Base-by-base conservation (phyloP, 2,888 invertebrate genomes). In the Bellardia pandia region DNA sequence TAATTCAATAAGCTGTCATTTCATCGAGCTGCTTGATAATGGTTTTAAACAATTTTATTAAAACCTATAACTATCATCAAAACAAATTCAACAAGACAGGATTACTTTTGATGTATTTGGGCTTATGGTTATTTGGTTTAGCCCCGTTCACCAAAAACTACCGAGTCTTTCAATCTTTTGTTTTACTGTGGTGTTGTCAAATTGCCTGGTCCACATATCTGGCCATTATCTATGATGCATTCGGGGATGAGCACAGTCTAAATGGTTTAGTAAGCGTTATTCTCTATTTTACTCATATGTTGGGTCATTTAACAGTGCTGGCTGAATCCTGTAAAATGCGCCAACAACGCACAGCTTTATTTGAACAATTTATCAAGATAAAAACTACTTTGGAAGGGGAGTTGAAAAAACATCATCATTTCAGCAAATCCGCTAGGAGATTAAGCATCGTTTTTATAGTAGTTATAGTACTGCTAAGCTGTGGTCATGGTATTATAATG, bases 261-360 rank as follows among this genome's bases (percentile, higher is more conserved):
- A 89, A 89, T 40, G 82, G 85, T n/a, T 37, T 90, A 14, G 88
- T 91, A 5, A 88, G 76, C 58, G 66, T 66, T 3, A 9, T 90
- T 9, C 78, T 90, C 0, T 90, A 90, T 83, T 33, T 90, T 6
- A 84, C 89, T 2, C 88, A 90, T 81, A 88, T 89, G 5, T 11
- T 89, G 2, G 88, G 90, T 3, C 91, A 91, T 87, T 64, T 91
- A 9, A 80, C 89, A 0, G 87, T 90, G 1, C 72, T 91, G 7
- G 9, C 89, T 3, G 91, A 92, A 82, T 87, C 91, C 0, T 89
- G 88, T 60, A 37, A 62, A 4, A 90, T 89, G 53, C 78, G 85
- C 3, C 1, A 81, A 2, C 72, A 89, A 23, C 88, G 88, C 23
- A 33, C 60, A 11, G 9, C 71, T n/a, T 75, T 91, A 9, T 60